A percentile compares a stretch with the other conserved stretches of the same genome.
phyloP scores from a whole-genome alignment of 1,140 invertebrate species.

The Thaumatotibia leucotreta region DNA sequence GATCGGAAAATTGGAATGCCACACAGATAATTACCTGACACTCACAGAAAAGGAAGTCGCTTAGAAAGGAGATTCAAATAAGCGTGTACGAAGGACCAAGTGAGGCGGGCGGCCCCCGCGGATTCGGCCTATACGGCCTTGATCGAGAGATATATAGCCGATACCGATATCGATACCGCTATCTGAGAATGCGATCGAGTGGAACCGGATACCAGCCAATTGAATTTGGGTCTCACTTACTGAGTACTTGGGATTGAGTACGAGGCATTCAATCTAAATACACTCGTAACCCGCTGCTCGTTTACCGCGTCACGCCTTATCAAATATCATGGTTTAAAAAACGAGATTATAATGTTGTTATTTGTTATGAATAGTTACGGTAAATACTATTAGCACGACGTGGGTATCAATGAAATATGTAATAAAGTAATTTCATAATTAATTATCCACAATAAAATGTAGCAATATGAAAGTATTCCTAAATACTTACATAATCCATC shows the following conservation, averaged over 20 bases:
- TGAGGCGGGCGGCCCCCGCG: conserved; percentile 40
- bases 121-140: conserved; percentile 33
- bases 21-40: conserved; percentile 77
- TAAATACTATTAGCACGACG: no score
- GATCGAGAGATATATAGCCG: conserved; percentile 50
- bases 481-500: no score
- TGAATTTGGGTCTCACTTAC: conserved; percentile 36
- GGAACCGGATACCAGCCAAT: conserved; percentile 45
- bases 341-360: no score
- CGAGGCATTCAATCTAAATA: conserved; percentile 14
- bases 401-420: no score
- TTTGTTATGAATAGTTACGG: no score
- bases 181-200: conserved; percentile 44
- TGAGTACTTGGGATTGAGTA: conserved; percentile 32
- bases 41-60: conserved; percentile 73
- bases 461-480: no score
- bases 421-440: no score
- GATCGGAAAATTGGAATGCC: conserved; percentile 76
- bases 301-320: background rate
- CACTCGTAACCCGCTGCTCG: background rate
- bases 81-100: conserved; percentile 63
- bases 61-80: conserved; percentile 72
- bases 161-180: conserved; percentile 34
- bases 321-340: no score
- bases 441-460: no score